Evolutionary conservation across 2,888 invertebrate genomes (phyloP).

Genomic region (Caenorhabditis sinica): DNA sequence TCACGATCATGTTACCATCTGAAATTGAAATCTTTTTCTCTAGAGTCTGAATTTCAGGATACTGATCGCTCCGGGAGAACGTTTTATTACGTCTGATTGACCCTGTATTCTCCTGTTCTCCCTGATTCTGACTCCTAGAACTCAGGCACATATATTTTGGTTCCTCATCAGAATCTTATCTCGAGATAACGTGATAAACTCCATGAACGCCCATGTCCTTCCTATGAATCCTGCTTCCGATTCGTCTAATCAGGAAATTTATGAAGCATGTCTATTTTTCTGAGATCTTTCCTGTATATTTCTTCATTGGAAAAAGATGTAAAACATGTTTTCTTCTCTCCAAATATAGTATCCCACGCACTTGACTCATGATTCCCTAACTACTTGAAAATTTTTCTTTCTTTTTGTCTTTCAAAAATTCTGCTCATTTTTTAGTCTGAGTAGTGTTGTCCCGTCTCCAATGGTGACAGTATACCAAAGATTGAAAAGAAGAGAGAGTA

Average conservation of each 20-base stretch:
- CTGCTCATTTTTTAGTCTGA: constrained; percentile 1
- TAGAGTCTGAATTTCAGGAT: no score
- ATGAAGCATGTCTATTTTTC: background rate
- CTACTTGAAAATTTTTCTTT: constrained; percentile 35
- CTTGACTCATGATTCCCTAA: constrained; percentile 42
- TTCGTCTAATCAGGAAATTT: constrained; percentile 24
- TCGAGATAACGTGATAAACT: constrained; percentile 34
- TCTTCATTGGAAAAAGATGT: background rate
- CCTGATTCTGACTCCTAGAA: background rate
- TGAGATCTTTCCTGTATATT: background rate
- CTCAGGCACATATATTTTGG: background rate
- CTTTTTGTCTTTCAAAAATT: constrained; percentile 2
- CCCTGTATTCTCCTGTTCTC: background rate
- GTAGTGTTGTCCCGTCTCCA: constrained; percentile 31
- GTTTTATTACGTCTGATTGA: no score
- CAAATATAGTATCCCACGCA: constrained; percentile 39
- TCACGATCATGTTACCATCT: background rate
- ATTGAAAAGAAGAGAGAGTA: background rate
- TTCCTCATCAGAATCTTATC: constrained; percentile 22
- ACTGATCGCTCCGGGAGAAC: no score
- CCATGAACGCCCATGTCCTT: constrained; percentile 25
- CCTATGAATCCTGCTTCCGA: constrained; percentile 17
- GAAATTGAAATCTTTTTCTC: background rate
- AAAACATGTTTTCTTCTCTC: background rate
- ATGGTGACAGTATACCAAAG: constrained; percentile 36